A percentile compares a stretch with the other conserved stretches of the same genome.
phyloP scores from a whole-genome alignment of 2,888 invertebrate species.

The Archaeoteleia sp. region DNA sequence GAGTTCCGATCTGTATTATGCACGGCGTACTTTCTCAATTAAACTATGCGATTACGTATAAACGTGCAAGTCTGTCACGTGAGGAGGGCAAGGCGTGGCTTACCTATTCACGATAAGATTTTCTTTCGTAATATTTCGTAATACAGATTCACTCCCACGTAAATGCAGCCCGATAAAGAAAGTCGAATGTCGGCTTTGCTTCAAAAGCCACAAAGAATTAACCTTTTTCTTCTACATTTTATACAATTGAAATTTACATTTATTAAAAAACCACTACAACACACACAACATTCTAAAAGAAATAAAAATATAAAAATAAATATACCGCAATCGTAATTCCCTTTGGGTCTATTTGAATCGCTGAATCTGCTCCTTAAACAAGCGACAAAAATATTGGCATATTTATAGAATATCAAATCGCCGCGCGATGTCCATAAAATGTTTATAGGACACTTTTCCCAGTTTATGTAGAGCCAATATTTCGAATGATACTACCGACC shows the following conservation, averaged over 20 bases:
- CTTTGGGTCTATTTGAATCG: background rate
- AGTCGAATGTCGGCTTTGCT: background rate
- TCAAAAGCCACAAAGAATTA: no score
- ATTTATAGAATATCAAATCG: constrained; percentile 5
- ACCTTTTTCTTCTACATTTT: no score
- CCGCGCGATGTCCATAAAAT: constrained; percentile 8
- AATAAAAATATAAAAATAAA: no score
- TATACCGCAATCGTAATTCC: background rate
- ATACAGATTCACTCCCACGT: constrained; percentile 50
- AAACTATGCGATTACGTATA: constrained; percentile 42
- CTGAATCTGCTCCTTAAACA: background rate
- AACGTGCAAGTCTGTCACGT: constrained; percentile 37
- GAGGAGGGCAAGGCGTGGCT: constrained; percentile 45
- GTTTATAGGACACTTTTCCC: constrained; percentile 11
- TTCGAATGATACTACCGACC: no score
- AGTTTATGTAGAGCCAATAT: no score
- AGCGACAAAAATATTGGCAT: constrained; percentile 1
- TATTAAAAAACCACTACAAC: no score
- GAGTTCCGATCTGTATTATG: constrained; percentile 23
- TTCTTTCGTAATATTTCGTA: constrained; percentile 48
- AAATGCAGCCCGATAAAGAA: constrained; percentile 7
- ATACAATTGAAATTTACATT: no score
- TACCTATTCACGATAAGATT: constrained; percentile 41
- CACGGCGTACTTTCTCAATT: constrained; percentile 46
- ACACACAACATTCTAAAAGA: no score